phyloP scores from a whole-genome alignment of 2,888 invertebrate species.

The Mythimna ferrago region DNA sequence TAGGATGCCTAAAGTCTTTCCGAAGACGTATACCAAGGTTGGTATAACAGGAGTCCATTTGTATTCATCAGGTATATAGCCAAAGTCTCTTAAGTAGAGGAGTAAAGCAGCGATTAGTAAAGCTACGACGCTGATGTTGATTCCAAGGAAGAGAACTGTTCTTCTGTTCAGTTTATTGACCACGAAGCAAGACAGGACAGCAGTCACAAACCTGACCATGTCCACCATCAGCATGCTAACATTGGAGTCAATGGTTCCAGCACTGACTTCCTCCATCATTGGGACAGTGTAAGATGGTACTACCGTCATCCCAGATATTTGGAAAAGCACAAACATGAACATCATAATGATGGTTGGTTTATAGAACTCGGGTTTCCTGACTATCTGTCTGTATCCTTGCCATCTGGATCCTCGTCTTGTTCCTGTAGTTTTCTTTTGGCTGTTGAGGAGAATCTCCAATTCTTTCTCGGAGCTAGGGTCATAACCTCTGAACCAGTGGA shows the following conservation, averaged over 20 bases:
- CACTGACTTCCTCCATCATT: conserved; percentile 91
- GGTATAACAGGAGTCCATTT: conserved; percentile 88
- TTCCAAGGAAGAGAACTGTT: conserved; percentile 91
- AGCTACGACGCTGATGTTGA: conserved; percentile 90
- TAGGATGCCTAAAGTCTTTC: conserved; percentile 91
- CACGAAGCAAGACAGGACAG: conserved; percentile 91
- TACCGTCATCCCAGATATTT: conserved; percentile 93
- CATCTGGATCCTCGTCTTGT: conserved; percentile 75
- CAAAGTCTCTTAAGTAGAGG: conserved; percentile 81
- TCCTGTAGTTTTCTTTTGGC: conserved; percentile 76
- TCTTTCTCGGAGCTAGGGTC: conserved; percentile 85
- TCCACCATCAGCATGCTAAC: conserved; percentile 92
- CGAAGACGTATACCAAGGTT: conserved; percentile 89
- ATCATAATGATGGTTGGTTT: conserved; percentile 92
- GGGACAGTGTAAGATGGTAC: conserved; percentile 93
- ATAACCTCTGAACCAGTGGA: conserved; percentile 91
- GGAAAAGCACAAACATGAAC: conserved; percentile 92
- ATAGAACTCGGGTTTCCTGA: conserved; percentile 88
- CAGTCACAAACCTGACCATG: conserved; percentile 90
- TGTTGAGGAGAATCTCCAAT: conserved; percentile 82
- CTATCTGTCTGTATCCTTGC: conserved; percentile 72
- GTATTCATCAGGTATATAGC: conserved; percentile 77
- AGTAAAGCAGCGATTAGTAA: conserved; percentile 88
- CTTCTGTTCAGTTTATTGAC: conserved; percentile 91
- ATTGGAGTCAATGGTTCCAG: conserved; percentile 90